Base-by-base conservation (phyloP, 2,797 vertebrate species). In the Hydrolagus colliei region DNA sequence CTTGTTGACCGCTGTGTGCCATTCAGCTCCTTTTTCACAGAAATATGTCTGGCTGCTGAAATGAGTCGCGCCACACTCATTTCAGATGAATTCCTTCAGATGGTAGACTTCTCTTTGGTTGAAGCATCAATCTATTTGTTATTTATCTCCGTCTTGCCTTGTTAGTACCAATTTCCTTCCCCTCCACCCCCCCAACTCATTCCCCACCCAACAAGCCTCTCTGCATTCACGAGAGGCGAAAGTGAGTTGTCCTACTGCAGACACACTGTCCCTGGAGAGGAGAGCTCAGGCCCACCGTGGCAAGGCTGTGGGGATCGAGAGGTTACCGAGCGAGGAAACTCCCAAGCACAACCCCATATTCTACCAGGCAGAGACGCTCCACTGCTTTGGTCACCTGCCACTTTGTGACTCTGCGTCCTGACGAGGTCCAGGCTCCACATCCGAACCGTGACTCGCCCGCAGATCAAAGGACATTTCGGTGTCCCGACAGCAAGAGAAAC, bases 321-420 rank as follows among this genome's bases (percentile, higher is more conserved):
- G 35, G 13, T 67, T 61, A 27, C n/a, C 65, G 68, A 68, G 63
- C 65, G 41, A 52, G 41, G 41, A 52, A 52, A 52, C 41, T 52
- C 3, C 27, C 41, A 84, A 84, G 79, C 79, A 84, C 79, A 84
- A 84, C 12, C 32, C 79, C 16, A 68, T 68, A 68, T 68, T 82
- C 79, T 18, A n/a, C 3, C 2, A 35, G 32, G 27, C 18, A 63
- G 35, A 63, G 5, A 20, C 2, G 16, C 65, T 27, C 35, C 10
- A 65, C 20, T 11, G 11, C 75, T 61, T 77, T 0, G 52, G 52
- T 16, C 61, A 9, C 65, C 16, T 84, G 9, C 32, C 79, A 71
- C 27, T 35, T 1, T 68, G 41, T 82, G 27, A 9, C 16, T 11
- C 2, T 52, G 3, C 6, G 41, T 52, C 41, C 27, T 71, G 27